Base-by-base conservation (phyloP, 2,888 invertebrate genomes). In the Pheosia gnoma region DNA sequence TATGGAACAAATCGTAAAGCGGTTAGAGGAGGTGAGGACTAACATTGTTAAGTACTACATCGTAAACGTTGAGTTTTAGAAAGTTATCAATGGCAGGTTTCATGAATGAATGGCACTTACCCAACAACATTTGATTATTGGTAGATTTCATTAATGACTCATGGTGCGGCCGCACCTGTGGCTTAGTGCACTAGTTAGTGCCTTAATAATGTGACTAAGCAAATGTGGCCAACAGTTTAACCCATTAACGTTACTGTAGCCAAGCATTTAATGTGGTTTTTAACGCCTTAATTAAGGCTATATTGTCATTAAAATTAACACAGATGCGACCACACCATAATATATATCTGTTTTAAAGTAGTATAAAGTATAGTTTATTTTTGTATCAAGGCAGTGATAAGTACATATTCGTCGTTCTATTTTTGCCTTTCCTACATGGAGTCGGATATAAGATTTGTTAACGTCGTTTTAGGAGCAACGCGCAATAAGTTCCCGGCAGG, bases 1-100 rank as follows among this genome's bases (percentile, higher is more conserved):
- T 73, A 93, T 95, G 77, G 95, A 96, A 83, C 94, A 85, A 72
- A 82, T 84, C 74, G 91, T 93, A n/a, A 91, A 89, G 68, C 82
- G 86, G 76, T 88, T 94, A 66, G 94, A 93, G 81, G 91, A 92
- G 83, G 93, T 88, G 76, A 64, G 70, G 60, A 56, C 66, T 57
- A 53, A 63, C 65, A 25, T 58, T 51, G n/a, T 1, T 47, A 47
- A 4, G 1, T 43, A 43, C 10, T 43, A 7, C 41, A 4, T 43
- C 3, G 43, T 9, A 47, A 47, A 47, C 47, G 47, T 5, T 9
- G 47, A 47, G 4, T 10, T 41, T 43, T 9, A 43, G 5, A 47
- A 47, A 5, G n/a, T 4, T n/a, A 47, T n/a, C 47, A n/a, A 47
- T 47, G n/a, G n/a, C 11, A 47, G 47, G 4, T 47, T 47, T 11